Conservation (phyloP, 2,888 invertebrate species). For the Sarcophaga subvicina region DNA sequence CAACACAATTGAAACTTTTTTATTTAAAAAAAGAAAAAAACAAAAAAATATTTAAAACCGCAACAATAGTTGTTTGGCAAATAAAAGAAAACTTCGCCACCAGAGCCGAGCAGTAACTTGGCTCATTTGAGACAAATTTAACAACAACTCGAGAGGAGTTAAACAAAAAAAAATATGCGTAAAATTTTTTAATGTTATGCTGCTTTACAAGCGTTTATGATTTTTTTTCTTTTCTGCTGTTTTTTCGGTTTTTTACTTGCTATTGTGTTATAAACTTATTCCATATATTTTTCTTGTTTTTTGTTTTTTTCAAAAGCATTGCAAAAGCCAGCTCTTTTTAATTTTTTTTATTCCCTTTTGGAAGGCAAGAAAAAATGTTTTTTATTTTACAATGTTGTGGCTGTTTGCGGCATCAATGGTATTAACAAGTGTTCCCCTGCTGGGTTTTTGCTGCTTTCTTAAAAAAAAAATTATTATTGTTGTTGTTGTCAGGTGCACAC, state of each 20-base stretch:
- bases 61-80: constrained; percentile 23
- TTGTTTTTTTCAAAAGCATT: constrained; percentile 5
- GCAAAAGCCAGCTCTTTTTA: constrained; percentile 3
- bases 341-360: constrained; percentile 34
- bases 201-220: neutral
- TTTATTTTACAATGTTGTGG: constrained; percentile 52
- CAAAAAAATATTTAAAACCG: constrained; percentile 38
- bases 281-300: neutral
- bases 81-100: constrained; percentile 20
- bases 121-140: constrained; percentile 48
- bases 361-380: constrained; percentile 13
- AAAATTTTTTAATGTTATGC: constrained; percentile 10
- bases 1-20: neutral
- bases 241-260: constrained; percentile 22
- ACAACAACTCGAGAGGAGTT: constrained; percentile 24
- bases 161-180: constrained; percentile 23
- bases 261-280: constrained; percentile 27
- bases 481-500: neutral
- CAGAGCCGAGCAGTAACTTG: constrained; percentile 9
- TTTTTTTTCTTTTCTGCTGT: too few relatives aligned
- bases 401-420: constrained; percentile 65
- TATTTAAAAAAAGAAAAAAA: neutral
- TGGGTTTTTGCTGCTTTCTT: constrained; percentile 8
- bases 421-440: constrained; percentile 50
- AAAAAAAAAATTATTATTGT: neutral